Evolutionary conservation across 2,888 invertebrate species (phyloP), one percentile per base, ranked within the genome.

Genomic region (Leuctra nigra): DNA sequence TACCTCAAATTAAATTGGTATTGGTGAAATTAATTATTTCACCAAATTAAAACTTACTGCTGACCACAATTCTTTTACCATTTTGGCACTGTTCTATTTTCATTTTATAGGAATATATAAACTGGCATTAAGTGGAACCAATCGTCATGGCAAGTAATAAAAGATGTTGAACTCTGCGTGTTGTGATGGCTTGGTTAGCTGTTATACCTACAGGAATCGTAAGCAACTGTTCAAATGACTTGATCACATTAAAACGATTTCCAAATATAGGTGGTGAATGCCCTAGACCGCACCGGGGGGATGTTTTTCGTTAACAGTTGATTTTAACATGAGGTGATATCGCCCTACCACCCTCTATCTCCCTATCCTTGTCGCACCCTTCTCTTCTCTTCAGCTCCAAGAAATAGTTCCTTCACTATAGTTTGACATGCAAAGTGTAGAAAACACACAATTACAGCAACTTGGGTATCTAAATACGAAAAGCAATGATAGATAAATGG

Each of bases 341-440:
- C 54, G 41, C 20, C 3, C 23, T 13, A 20, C 23, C n/a, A 50
- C 33, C 35, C 50, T 14, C 35, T 35, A 35, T n/a, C 33, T 44
- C 23, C 29, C 47, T 22, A 7, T n/a, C 20, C 47, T 24, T 46
- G 7, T 22, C 36, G 22, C 53, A 14, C 33, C 35, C 18, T 20
- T 20, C 23, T 13, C 39, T 35, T 7, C 35, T 35, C 33, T 23
- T n/a, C 25, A 18, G 36, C 41, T 24, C 35, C 25, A 33, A 52
- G 35, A 52, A 52, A 52, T 33, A 14, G 41, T 14, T 39, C 23
- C 16, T 44, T 54, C 54, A 54, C 20, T 29, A 29, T 22, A n/a
- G 54, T 35, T 54, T 54, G 54, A 54, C 54, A 54, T 46, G 54
- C 54, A 54, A 54, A 44, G 44, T 41, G 7, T 29, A 6, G 6